Percentiles rank a stretch among this genome's conserved stretches.
These are phyloP conservation scores for Dipodomys ordii DNA, from an alignment of 2,113 vertebrate species.

Conservation along the genomic window DNA sequence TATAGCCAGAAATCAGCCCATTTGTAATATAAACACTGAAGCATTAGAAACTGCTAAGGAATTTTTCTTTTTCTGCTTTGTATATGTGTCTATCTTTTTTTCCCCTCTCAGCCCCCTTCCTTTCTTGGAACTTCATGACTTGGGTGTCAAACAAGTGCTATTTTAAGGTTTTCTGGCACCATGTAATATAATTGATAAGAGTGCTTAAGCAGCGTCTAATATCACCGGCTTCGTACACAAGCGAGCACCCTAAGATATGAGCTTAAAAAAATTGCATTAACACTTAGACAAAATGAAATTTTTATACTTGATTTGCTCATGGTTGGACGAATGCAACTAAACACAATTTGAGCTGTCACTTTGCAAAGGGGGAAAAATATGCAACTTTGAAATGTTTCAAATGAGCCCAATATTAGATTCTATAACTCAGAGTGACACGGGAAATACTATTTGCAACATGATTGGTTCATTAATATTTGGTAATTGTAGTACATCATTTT, in stretches of 20 bases:
- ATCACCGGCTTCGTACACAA: slow-evolving; percentile 76
- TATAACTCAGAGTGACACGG: slow-evolving; percentile 84
- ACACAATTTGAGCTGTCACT: slow-evolving; percentile 82
- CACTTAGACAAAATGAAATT: slow-evolving; percentile 85
- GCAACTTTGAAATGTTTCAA: slow-evolving; percentile 82
- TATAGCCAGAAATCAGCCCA: slow-evolving; percentile 74
- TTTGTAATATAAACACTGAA: slow-evolving; percentile 70
- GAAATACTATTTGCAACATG: slow-evolving; percentile 83
- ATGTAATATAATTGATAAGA: slow-evolving; percentile 82
- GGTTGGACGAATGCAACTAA: slow-evolving; percentile 79
- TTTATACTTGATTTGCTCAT: slow-evolving; percentile 84
- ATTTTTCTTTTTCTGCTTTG: slow-evolving; percentile 20
- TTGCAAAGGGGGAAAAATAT: slow-evolving; percentile 81
- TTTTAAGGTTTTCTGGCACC: slow-evolving; percentile 81
- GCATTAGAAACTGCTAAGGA: slow-evolving; percentile 45
- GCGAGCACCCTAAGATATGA: slow-evolving; percentile 78
- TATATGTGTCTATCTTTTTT: not conserved
- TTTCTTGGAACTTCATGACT: slow-evolving; percentile 76
- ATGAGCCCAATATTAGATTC: slow-evolving; percentile 84
- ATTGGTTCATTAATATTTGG: slow-evolving; percentile 86
- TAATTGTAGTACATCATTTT: slow-evolving; percentile 82
- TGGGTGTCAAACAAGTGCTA: slow-evolving; percentile 67
- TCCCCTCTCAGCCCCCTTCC: not conserved
- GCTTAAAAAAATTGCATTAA: slow-evolving; percentile 85
- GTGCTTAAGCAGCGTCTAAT: slow-evolving; percentile 81